These are phyloP conservation scores for Samia ricini DNA, from an alignment of 1,140 invertebrate genomes.

Conservation along the genomic window DNA sequence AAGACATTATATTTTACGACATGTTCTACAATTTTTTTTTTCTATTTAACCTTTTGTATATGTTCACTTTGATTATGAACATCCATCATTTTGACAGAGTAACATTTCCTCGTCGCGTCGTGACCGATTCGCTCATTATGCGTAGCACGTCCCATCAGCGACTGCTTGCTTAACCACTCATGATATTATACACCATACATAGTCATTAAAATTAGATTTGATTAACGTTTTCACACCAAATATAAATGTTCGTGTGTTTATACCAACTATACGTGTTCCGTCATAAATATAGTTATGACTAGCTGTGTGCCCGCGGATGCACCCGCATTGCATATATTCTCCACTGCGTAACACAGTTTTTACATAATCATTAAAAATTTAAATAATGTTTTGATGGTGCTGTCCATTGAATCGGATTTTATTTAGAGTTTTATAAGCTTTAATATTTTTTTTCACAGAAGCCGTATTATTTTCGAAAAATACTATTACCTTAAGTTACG, in stretches of 20 bases:
- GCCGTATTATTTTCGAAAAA: no score
- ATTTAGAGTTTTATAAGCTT: no score
- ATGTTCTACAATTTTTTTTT: background rate
- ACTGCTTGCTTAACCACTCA: conserved; percentile 14
- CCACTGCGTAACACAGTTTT: no score
- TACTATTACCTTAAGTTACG: no score
- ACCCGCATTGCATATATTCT: no score
- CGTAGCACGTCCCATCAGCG: conserved; percentile 28
- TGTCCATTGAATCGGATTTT: no score
- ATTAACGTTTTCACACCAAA: conserved; percentile 11
- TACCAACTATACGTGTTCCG: background rate
- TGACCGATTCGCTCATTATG: conserved; percentile 42
- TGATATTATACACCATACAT: conserved; percentile 1
- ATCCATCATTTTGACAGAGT: conserved; percentile 50
- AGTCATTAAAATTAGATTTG: conserved; percentile 10
- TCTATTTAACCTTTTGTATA: background rate
- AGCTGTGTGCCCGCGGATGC: no score
- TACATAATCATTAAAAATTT: no score
- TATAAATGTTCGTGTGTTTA: conserved; percentile 5
- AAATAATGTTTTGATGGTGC: no score
- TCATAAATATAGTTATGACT: background rate
- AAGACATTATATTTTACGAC: background rate
- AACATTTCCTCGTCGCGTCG: conserved; percentile 43
- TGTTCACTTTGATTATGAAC: conserved; percentile 2
- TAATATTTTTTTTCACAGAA: no score